Base-by-base conservation (phyloP, 2,113 vertebrate genomes). In the Phoenicopterus ruber region DNA sequence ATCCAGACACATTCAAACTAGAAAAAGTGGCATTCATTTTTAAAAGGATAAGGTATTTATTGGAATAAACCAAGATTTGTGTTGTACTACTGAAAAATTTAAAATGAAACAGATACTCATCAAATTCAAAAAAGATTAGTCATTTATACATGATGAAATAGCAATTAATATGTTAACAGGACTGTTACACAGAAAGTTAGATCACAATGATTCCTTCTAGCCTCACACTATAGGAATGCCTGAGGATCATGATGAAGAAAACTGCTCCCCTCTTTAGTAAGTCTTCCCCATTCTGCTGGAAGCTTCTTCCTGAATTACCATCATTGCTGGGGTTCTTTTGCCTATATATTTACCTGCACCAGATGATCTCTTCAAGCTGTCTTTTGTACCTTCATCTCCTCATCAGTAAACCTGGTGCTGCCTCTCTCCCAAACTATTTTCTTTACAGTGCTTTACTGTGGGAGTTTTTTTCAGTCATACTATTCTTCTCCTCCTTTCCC, bases 401-500 rank as follows among this genome's bases (percentile, higher is more conserved):
- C 11, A 29, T 74, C 32, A 32, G 55, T 63, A 82, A 63, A 46
- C 32, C 54, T 32, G 50, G 20, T 81, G 28, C 38, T 44, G 10
- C 44, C 38, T 63, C 6, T 36, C 81, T 73, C 34, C 18, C 20
- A 66, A 42, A 57, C 17, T 36, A 14, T 34, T 54, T 22, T 83
- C 10, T 82, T 86, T 29, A 34, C 40, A 9, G 13, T 47, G 11
- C 21, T 63, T 62, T 78, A 42, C 31, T 49, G 24, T 63, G 57
- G 15, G 2, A 0, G 0, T 2, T 34, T 70, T 62, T 70, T 49
- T 32, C 12, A 57, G 6, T 52, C 10, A 44, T 36, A n/a, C 11
- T 44, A 7, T 42, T 74, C 7, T 78, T 85, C 16, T 66, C 4
- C 22, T 34, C 8, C 17, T 82, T 58, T 79, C 9, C 8, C 11